A percentile compares a stretch with the other conserved stretches of the same genome.
Evolutionary conservation across 2,888 invertebrate genomes (phyloP).

Genomic region (Argynnis bischoffii): DNA sequence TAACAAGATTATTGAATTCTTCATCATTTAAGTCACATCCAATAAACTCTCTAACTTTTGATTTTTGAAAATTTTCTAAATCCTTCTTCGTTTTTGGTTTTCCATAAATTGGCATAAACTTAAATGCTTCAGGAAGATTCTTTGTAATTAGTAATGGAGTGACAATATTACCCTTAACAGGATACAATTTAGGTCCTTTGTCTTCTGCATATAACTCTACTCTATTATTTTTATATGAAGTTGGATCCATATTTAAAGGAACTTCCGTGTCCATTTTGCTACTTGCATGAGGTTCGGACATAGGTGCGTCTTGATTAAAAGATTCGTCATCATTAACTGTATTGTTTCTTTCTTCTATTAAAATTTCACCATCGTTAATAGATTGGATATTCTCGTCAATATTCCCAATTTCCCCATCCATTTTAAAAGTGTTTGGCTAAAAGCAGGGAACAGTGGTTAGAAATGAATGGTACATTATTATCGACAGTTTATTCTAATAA

Average conservation of each 20-base stretch:
- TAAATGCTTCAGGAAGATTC: slow-evolving; percentile 59
- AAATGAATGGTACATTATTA: too few species aligned
- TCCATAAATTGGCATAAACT: slow-evolving; percentile 60
- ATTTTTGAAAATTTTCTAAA: slow-evolving; percentile 49
- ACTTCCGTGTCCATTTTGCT: neutral
- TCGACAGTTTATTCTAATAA: too few species aligned
- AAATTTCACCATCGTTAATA: neutral
- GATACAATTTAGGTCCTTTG: slow-evolving; percentile 56
- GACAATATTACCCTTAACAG: slow-evolving; percentile 51
- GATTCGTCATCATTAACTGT: neutral
- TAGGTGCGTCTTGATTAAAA: neutral
- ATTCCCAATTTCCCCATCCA: neutral
- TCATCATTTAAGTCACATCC: slow-evolving; percentile 61
- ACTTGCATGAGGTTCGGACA: neutral
- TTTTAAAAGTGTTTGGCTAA: neutral
- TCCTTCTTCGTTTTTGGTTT: slow-evolving; percentile 46
- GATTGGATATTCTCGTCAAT: neutral
- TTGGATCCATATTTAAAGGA: slow-evolving; percentile 4
- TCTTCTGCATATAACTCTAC: slow-evolving; percentile 51
- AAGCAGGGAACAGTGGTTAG: too few species aligned
- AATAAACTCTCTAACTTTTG: slow-evolving; percentile 61
- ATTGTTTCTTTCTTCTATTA: neutral
- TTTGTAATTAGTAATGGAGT: slow-evolving; percentile 57
- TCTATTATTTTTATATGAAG: slow-evolving; percentile 31
- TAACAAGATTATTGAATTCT: slow-evolving; percentile 63